phyloP scores from a whole-genome alignment of 2,888 invertebrate genomes.

The Hipparchia sbordonii region DNA sequence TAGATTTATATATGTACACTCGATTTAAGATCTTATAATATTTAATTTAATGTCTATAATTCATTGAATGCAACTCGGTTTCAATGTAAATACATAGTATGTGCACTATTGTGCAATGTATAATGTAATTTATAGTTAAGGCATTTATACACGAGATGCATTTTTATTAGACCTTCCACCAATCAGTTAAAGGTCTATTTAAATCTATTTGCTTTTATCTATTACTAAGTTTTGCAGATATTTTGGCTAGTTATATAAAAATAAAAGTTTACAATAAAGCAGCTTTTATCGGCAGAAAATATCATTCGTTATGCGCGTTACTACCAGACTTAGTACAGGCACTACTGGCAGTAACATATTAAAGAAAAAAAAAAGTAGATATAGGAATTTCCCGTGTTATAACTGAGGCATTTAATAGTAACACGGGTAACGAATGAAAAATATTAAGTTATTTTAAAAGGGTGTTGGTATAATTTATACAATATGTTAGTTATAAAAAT shows the following conservation, averaged over 20 bases:
- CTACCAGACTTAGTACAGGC: too few species aligned
- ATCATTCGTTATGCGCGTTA: background rate
- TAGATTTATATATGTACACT: slow-evolving; percentile 1
- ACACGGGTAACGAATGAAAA: too few species aligned
- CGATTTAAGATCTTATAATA: background rate
- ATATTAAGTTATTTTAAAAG: background rate
- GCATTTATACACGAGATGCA: slow-evolving; percentile 16
- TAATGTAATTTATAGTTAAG: background rate
- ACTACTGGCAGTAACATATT: too few species aligned
- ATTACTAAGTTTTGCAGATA: background rate
- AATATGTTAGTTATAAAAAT: background rate
- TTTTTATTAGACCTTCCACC: background rate
- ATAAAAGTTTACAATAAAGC: background rate
- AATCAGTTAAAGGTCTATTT: background rate
- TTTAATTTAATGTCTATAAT: background rate
- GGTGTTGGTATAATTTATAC: slow-evolving; percentile 7
- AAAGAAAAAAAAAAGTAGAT: too few species aligned
- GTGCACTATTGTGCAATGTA: slow-evolving; percentile 2
- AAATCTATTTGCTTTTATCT: too few species aligned
- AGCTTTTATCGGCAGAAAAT: background rate
- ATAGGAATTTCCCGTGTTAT: too few species aligned
- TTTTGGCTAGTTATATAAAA: background rate
- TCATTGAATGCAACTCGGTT: background rate
- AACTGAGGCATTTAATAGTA: too few species aligned
- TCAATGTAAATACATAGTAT: background rate